Conservation (phyloP, 2,888 invertebrate genomes). For the Dioctria linearis region DNA sequence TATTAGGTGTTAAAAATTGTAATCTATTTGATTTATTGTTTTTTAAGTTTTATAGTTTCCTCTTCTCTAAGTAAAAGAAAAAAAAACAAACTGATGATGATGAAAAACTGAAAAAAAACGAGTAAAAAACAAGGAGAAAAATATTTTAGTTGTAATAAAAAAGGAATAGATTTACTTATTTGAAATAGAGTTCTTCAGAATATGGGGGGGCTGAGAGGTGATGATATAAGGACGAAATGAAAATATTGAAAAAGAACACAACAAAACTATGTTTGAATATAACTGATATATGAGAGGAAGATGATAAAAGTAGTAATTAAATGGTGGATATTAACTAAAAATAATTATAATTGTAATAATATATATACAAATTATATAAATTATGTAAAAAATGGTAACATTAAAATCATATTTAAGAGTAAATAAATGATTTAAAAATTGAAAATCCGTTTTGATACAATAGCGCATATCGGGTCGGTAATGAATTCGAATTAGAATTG, state of each 20-base stretch:
- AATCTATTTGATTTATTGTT: slow-evolving; percentile 41
- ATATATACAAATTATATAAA: slow-evolving; percentile 61
- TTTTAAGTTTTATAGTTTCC: slow-evolving; percentile 45
- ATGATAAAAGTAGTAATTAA: slow-evolving; percentile 50
- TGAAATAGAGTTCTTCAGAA: neutral
- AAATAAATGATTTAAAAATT: slow-evolving; percentile 61
- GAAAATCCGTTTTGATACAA: neutral
- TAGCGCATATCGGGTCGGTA: too few relatives aligned
- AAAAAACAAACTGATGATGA: slow-evolving; percentile 18
- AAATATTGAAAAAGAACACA: slow-evolving; percentile 26
- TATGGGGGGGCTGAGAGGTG: neutral
- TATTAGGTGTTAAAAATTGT: slow-evolving; percentile 49
- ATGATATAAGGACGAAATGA: slow-evolving; percentile 15
- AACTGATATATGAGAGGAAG: slow-evolving; percentile 25
- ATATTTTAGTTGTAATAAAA: slow-evolving; percentile 4
- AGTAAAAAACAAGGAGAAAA: slow-evolving; percentile 37
- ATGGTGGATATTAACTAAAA: slow-evolving; percentile 54
- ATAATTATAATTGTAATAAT: slow-evolving; percentile 61
- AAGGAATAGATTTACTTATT: slow-evolving; percentile 40
- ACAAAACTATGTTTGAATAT: slow-evolving; percentile 47
- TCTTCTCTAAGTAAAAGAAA: slow-evolving; percentile 37
- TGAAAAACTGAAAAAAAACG: slow-evolving; percentile 27
- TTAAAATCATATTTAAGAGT: slow-evolving; percentile 61
- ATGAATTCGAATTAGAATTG: too few relatives aligned
- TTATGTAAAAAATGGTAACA: slow-evolving; percentile 61